Evolutionary conservation across 1,140 invertebrate genomes (phyloP), one percentile per base, ranked within the genome.

Genomic region (Philaenus spumarius): DNA sequence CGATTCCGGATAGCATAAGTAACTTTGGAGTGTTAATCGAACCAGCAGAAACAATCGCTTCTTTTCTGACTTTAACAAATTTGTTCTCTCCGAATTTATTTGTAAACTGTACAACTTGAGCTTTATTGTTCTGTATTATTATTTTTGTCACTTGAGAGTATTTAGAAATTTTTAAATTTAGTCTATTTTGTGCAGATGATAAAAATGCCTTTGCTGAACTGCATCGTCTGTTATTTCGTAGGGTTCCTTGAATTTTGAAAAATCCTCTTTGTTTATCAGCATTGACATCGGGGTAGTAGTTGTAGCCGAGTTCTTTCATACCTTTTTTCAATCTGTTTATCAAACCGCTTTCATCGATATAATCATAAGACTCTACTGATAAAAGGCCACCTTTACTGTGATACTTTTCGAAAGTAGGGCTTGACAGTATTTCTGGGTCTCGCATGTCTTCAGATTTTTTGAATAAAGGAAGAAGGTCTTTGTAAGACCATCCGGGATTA

Each of bases 401-500:
- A 63, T 90, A 91, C 9, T 30, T 30, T 4, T 30, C 26, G 9
- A 30, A 30, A 9, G 3, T 30, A 0, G 82, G 77, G 1, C 79
- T 88, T 22, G 78, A 77, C 0, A 81, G 79, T 39, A 90, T 66
- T 60, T 89, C 89, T 0, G 87, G 86, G 68, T 90, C 90, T 7
- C 87, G 76, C 62, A 91, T 88, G 68, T 91, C 87, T 72, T 93
- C 90, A 0, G 87, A 89, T 69, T 93, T 93, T 5, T 86, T 73
- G 68, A 95, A 95, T 67, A 93, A 94, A 4, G 87, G 89, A 19
- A 93, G 72, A 2, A 93, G 85, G 47, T 89, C 83, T 7, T 89
- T 79, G 69, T 91, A 97, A 1, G 85, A 86, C 95, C 95, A 97
- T 2, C 92, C 91, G 0, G 77, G 72, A 62, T 95, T 95, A 0